These are phyloP conservation scores for Ataeniobius toweri DNA, from an alignment of 2,797 vertebrate genomes.

Conservation along the genomic window DNA sequence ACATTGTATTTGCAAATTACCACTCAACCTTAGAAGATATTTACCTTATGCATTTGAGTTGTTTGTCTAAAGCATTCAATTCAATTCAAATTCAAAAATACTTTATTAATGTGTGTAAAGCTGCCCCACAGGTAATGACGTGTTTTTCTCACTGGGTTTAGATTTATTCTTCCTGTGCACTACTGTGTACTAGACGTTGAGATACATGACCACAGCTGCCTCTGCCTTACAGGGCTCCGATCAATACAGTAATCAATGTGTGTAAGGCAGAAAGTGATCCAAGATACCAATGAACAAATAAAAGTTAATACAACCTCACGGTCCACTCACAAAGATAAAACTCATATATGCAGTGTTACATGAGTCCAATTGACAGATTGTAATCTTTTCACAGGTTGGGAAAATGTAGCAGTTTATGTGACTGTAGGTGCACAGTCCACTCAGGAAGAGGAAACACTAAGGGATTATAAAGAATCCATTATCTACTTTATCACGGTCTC, in stretches of 20 bases:
- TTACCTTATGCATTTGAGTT: not conserved
- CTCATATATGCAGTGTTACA: not conserved
- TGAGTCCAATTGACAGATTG: conserved; percentile 6
- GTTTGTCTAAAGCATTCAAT: no score
- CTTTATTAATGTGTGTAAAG: not conserved
- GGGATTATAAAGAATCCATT: conserved; percentile 44
- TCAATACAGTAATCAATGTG: conserved; percentile 53
- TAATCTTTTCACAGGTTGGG: conserved; percentile 1
- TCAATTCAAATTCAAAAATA: no score
- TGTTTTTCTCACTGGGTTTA: conserved; percentile 27
- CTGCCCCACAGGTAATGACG: conserved; percentile 1
- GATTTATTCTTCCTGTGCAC: conserved; percentile 30
- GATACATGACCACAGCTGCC: conserved; percentile 39
- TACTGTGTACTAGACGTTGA: conserved; percentile 24
- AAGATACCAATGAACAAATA: conserved; percentile 12
- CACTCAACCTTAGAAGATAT: no score
- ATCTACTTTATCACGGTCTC: conserved; percentile 37
- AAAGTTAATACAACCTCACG: not conserved
- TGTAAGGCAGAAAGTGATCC: conserved; percentile 17
- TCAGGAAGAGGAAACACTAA: conserved; percentile 11
- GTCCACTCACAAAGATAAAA: not conserved
- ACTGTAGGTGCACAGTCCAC: conserved; percentile 8
- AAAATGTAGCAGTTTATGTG: not conserved
- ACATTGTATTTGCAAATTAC: not conserved
- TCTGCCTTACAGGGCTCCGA: conserved; percentile 40